Conservation (phyloP, 2,888 invertebrate genomes). For the Sisyra terminalis region DNA sequence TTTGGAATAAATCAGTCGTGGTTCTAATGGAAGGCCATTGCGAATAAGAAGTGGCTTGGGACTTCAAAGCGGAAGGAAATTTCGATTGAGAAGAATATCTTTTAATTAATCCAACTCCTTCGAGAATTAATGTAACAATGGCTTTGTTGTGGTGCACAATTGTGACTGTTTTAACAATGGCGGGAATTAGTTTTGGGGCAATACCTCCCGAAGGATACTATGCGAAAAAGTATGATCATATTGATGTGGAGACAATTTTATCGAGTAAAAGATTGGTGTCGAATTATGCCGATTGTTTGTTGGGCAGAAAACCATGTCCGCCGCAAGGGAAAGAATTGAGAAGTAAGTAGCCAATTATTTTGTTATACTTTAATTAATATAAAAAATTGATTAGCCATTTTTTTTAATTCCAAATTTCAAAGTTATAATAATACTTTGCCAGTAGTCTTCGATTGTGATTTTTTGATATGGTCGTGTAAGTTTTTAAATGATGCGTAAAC, state of each 20-base stretch:
- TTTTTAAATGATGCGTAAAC: not conserved
- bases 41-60: too few species aligned
- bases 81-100: too few species aligned
- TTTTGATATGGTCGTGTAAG: too few species aligned
- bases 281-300: conserved; percentile 53
- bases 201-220: conserved; percentile 21
- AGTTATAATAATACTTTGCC: not conserved
- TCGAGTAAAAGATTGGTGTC: conserved; percentile 49
- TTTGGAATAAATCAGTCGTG: too few species aligned
- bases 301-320: conserved; percentile 48
- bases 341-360: conserved; percentile 37
- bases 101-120: too few species aligned
- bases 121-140: too few species aligned
- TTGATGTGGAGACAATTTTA: conserved; percentile 51
- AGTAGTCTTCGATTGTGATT: too few species aligned
- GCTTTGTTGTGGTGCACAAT: too few species aligned
- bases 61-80: too few species aligned
- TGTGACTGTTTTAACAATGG: not conserved
- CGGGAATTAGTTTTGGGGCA: conserved; percentile 2
- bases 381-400: not conserved
- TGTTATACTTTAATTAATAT: conserved; percentile 1
- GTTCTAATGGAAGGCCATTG: too few species aligned
- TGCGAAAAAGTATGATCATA: conserved; percentile 44
- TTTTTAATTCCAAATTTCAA: not conserved
- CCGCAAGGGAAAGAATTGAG: conserved; percentile 55